Percentiles rank a stretch among this genome's conserved stretches.
These are phyloP conservation scores for Falco naumanni DNA, from an alignment of 2,797 vertebrate species.

Conservation along the genomic window DNA sequence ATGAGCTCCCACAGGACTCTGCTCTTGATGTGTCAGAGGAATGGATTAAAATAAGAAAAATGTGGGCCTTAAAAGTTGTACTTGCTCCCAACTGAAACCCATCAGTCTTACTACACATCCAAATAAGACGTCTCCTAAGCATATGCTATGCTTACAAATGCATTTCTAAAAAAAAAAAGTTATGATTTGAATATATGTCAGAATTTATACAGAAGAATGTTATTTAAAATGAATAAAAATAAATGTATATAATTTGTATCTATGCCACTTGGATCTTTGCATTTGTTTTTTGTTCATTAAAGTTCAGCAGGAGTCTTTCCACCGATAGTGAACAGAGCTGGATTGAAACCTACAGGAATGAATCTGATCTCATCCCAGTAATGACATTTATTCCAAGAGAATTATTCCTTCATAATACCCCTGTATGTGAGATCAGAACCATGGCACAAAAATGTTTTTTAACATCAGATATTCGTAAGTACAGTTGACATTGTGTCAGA, in stretches of 20 bases:
- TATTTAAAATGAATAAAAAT: conserved; percentile 84
- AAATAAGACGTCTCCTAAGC: conserved; percentile 59
- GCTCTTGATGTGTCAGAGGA: conserved; percentile 39
- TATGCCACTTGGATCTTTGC: conserved; percentile 65
- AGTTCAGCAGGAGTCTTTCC: background rate
- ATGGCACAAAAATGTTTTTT: background rate
- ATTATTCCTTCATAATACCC: conserved; percentile 16
- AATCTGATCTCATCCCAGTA: background rate
- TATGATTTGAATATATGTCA: conserved; percentile 83
- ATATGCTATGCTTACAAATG: conserved; percentile 71
- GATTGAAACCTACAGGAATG: background rate
- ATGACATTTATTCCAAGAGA: conserved; percentile 23
- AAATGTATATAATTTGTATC: conserved; percentile 87
- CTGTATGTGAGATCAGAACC: background rate
- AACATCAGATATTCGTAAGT: conserved; percentile 4
- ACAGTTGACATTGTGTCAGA: background rate
- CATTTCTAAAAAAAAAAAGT: conserved; percentile 75
- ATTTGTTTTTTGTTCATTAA: conserved; percentile 43
- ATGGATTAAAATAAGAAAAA: conserved; percentile 63
- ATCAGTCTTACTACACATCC: conserved; percentile 64
- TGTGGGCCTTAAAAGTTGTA: conserved; percentile 68
- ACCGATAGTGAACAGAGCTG: background rate
- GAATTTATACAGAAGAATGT: conserved; percentile 85
- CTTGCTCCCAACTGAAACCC: conserved; percentile 64
- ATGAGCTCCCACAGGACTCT: conserved; percentile 58